Evolutionary conservation across 2,113 vertebrate species (phyloP).

Genomic region (Oreochromis niloticus): DNA sequence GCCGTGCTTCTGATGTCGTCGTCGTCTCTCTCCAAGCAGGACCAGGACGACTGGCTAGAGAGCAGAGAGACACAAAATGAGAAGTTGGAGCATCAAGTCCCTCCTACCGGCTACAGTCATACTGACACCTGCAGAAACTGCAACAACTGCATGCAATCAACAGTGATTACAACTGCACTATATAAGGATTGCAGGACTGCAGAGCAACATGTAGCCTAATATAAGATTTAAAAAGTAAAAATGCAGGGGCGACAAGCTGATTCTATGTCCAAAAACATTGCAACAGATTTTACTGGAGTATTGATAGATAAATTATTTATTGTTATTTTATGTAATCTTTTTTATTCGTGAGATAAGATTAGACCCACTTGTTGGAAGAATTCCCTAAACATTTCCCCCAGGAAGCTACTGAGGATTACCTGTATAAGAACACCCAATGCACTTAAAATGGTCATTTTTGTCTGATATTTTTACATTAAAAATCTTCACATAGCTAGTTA

Average conservation of each 20-base stretch:
- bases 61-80: conserved; percentile 60
- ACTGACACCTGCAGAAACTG: conserved; percentile 90
- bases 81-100: conserved; percentile 88
- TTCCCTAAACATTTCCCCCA: not conserved
- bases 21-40: conserved; percentile 64
- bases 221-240: not conserved
- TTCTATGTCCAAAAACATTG: not conserved
- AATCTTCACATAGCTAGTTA: not conserved
- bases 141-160: conserved; percentile 64
- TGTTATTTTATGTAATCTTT: not conserved
- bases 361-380: not conserved
- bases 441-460: not conserved
- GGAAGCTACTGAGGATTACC: not conserved
- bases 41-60: conserved; percentile 80
- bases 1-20: conserved; percentile 31
- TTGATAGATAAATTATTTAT: not conserved
- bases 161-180: not conserved
- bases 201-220: not conserved
- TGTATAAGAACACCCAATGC: not conserved
- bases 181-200: not conserved
- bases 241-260: not conserved
- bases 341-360: not conserved
- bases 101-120: conserved; percentile 90
- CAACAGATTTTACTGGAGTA: not conserved
- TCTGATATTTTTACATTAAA: not conserved